Percentiles rank a stretch among this genome's conserved stretches.
phyloP scores from a whole-genome alignment of 2,113 vertebrate genomes.

The Synodontis membranacea region DNA sequence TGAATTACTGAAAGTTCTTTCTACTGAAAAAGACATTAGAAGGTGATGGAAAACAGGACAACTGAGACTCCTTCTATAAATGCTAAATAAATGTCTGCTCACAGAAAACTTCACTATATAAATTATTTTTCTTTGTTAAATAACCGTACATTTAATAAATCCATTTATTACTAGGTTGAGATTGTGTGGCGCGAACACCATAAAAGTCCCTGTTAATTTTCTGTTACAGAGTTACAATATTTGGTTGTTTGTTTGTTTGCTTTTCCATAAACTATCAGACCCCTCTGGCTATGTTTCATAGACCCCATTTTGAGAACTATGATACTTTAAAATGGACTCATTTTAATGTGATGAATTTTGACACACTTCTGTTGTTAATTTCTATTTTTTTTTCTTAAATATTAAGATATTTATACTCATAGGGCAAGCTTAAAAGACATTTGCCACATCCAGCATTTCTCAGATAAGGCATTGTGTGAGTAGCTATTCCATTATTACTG shows the following conservation, averaged over 20 bases:
- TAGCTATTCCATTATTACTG: neutral
- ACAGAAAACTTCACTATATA: neutral
- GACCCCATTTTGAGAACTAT: neutral
- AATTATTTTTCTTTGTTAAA: neutral
- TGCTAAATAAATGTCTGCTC: neutral
- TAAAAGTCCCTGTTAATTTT: neutral
- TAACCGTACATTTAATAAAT: neutral
- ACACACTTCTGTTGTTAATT: neutral
- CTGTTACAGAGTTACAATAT: no score
- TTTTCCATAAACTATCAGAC: neutral
- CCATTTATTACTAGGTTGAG: neutral
- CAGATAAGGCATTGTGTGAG: neutral
- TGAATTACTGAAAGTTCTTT: neutral
- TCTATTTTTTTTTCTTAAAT: neutral
- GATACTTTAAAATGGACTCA: neutral
- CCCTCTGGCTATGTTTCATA: neutral
- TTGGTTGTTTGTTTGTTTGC: no score
- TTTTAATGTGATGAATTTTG: neutral
- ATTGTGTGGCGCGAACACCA: neutral
- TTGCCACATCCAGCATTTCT: neutral
- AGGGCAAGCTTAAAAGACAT: neutral
- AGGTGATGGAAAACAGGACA: neutral
- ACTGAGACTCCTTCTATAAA: neutral
- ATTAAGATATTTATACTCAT: neutral
- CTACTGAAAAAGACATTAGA: neutral